Conservation (phyloP, 2,888 invertebrate species). For the Fissipunctia ypsillon region DNA sequence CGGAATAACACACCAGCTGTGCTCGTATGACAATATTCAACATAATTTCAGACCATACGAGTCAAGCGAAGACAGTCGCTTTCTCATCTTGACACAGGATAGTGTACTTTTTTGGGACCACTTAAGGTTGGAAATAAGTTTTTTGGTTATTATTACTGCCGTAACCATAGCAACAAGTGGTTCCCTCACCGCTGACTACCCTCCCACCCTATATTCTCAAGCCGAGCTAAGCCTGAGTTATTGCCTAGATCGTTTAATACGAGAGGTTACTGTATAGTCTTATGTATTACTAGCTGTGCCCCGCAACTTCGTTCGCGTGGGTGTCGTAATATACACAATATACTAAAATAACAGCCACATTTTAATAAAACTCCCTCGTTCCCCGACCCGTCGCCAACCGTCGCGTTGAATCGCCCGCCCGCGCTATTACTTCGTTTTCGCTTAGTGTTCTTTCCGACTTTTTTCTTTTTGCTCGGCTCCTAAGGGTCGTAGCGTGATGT, state of each 20-base stretch:
- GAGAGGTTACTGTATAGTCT: constrained; percentile 67
- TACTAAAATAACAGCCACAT: too few relatives aligned
- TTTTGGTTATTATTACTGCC: constrained; percentile 63
- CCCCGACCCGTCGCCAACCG: too few relatives aligned
- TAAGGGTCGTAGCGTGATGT: too few relatives aligned
- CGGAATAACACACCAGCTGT: too few relatives aligned
- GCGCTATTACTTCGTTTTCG: too few relatives aligned
- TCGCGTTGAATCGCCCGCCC: too few relatives aligned
- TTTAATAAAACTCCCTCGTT: too few relatives aligned
- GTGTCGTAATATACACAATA: too few relatives aligned
- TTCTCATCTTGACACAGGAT: constrained; percentile 41
- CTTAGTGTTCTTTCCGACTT: too few relatives aligned
- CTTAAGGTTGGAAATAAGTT: constrained; percentile 54
- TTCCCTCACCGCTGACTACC: constrained; percentile 68
- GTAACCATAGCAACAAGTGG: constrained; percentile 86
- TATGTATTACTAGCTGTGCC: too few relatives aligned
- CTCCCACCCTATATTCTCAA: constrained; percentile 69
- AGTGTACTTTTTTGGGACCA: constrained; percentile 39
- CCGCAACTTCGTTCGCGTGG: too few relatives aligned
- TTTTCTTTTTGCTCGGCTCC: too few relatives aligned
- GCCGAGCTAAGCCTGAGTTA: constrained; percentile 79
- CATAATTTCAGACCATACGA: constrained; percentile 70
- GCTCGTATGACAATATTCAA: constrained; percentile 67
- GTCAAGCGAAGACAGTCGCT: constrained; percentile 57
- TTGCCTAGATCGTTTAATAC: constrained; percentile 77